Evolutionary conservation across 2,888 invertebrate species (phyloP), one percentile per base, ranked within the genome.

Genomic region (Lordiphosa fenestrarum): DNA sequence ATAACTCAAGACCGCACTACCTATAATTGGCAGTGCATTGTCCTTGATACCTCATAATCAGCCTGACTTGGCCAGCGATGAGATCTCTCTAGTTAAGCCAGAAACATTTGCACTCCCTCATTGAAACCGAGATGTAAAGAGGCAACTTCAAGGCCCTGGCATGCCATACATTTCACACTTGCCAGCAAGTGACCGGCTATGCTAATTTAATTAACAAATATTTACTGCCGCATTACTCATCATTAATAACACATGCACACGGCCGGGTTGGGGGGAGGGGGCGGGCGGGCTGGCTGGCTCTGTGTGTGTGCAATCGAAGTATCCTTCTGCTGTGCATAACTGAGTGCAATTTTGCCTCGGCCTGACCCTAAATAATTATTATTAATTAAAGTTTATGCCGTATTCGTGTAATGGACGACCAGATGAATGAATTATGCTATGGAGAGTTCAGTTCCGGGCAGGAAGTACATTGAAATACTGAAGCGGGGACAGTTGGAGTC

Each of bases 171-270:
- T 55, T 69, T 75, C 56, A 51, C 69, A 76, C 71, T 53, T 54
- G 41, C 48, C 1, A 42, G 44, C 47, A 25, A 9, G 44, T 59
- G 23, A 47, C 48, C 46, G 30, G 39, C 47, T 59, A 65, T 46
- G 53, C 53, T 53, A 74, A 73, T 71, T 68, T 59, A 73, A 75
- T 75, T 73, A 74, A 47, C 71, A 71, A 76, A 76, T 73, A 71
- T 73, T 73, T 69, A 62, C 73, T 53, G 53, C 44, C 48, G 46
- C 73, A 75, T 78, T 71, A 71, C 63, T 75, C 76, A 66, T 62
- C 63, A 67, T 76, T 76, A 75, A 57, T 53, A 60, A 46, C 60
- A 52, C 41, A 49, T 49, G 51, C 3, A 42, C 10, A 33, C n/a
- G 25, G 25, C 6, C 19, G 5, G 44, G 40, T 19, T 3, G 37